These are phyloP conservation scores for Trachurus trachurus DNA, from an alignment of 2,797 vertebrate genomes.

Conservation along the genomic window DNA sequence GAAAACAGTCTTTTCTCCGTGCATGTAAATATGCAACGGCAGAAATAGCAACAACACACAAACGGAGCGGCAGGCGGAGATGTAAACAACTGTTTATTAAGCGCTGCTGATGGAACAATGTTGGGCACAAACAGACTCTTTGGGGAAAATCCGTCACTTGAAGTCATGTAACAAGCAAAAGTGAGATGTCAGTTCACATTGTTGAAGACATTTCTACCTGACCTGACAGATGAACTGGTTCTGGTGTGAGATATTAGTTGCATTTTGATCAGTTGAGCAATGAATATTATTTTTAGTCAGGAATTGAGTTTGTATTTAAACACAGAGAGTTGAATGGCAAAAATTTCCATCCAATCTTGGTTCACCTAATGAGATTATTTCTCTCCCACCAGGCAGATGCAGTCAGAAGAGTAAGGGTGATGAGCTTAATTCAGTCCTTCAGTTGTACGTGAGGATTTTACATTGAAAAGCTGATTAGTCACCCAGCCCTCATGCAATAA, in stretches of 20 bases:
- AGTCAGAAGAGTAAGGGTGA: neutral
- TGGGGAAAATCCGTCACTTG: neutral
- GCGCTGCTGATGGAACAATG: slow-evolving; percentile 34
- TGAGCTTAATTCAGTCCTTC: neutral
- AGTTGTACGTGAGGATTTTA: slow-evolving; percentile 1
- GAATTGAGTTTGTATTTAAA: neutral
- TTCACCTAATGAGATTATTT: neutral
- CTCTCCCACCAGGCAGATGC: neutral
- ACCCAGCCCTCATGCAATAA: neutral
- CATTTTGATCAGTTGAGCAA: slow-evolving; percentile 1
- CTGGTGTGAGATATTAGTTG: slow-evolving; percentile 1
- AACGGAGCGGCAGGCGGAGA: slow-evolving; percentile 12
- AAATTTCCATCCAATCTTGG: neutral
- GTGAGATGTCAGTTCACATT: neutral
- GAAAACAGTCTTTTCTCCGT: neutral
- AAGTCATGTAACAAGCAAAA: slow-evolving; percentile 8
- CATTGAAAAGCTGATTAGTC: slow-evolving; percentile 10
- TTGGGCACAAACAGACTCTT: slow-evolving; percentile 9
- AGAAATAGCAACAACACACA: slow-evolving; percentile 36
- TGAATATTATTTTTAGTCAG: neutral
- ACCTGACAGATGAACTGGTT: neutral
- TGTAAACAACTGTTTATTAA: slow-evolving; percentile 62
- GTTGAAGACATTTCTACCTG: neutral
- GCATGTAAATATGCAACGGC: neutral
- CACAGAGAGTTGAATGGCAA: neutral